A percentile compares a stretch with the other conserved stretches of the same genome.
Evolutionary conservation across 2,797 vertebrate species (phyloP).

Genomic region (Cottoperca gobio): DNA sequence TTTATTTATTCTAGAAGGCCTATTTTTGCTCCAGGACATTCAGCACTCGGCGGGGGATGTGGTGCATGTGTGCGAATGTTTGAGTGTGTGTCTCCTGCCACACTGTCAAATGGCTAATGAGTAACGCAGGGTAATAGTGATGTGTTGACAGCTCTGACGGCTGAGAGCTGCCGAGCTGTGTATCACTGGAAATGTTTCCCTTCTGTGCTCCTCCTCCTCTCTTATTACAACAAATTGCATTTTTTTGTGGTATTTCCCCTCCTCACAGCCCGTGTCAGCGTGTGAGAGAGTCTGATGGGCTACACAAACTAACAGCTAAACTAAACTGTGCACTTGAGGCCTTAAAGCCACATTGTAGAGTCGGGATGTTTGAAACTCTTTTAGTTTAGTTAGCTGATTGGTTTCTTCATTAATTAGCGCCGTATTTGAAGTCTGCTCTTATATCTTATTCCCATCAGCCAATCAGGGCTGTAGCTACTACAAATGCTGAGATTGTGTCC

Average conservation of each 20-base stretch:
- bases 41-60: slow-evolving; percentile 30
- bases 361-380: slow-evolving; percentile 6
- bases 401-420: no score
- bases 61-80: slow-evolving; percentile 35
- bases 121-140: slow-evolving; percentile 87
- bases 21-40: slow-evolving; percentile 54
- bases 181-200: slow-evolving; percentile 80
- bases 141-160: slow-evolving; percentile 86
- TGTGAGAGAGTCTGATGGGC: slow-evolving; percentile 27
- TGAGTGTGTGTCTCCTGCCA: slow-evolving; percentile 55
- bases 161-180: slow-evolving; percentile 79
- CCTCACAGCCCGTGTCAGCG: slow-evolving; percentile 28
- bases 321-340: not conserved
- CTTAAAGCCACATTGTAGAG: slow-evolving; percentile 19
- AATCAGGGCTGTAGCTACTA: not conserved
- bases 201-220: slow-evolving; percentile 78
- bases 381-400: slow-evolving; percentile 37
- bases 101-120: slow-evolving; percentile 81
- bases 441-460: not conserved
- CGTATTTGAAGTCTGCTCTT: no score
- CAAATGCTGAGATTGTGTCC: not conserved
- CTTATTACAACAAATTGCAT: slow-evolving; percentile 74
- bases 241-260: slow-evolving; percentile 52
- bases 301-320: slow-evolving; percentile 27
- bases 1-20: slow-evolving; percentile 58